Conservation (phyloP, 2,113 vertebrate species). For the Pteropus alecto region DNA sequence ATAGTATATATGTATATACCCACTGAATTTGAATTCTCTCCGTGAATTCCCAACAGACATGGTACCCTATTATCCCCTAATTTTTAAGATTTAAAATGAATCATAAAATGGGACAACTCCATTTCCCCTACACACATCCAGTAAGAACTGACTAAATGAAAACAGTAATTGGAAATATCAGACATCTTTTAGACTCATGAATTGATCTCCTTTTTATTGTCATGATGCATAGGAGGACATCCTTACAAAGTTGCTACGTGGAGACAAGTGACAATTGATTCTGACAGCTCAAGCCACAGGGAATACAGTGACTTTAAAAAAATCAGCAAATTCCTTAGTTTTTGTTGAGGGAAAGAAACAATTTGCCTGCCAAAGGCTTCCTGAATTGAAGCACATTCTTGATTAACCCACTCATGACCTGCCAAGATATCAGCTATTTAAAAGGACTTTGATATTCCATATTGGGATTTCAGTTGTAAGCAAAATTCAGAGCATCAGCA, state of each 20-base stretch:
- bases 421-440: not conserved
- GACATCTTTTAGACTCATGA: not conserved
- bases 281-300: slow-evolving; percentile 11
- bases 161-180: not conserved
- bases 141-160: not conserved
- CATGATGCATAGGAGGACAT: not conserved
- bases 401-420: slow-evolving; percentile 28
- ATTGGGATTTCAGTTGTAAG: not conserved
- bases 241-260: not conserved
- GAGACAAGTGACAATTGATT: slow-evolving; percentile 47
- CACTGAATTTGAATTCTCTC: not conserved
- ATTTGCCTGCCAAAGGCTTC: slow-evolving; percentile 51
- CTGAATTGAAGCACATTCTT: slow-evolving; percentile 22
- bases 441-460: not conserved
- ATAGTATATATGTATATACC: no score
- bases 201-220: not conserved
- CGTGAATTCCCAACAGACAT: not conserved
- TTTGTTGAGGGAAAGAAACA: slow-evolving; percentile 54
- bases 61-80: not conserved
- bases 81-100: slow-evolving; percentile 12
- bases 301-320: slow-evolving; percentile 53
- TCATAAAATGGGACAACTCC: not conserved
- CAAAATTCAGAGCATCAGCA: not conserved
- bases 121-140: not conserved
- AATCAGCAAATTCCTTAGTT: slow-evolving; percentile 56